A percentile compares a stretch with the other conserved stretches of the same genome.
phyloP scores from a whole-genome alignment of 2,113 vertebrate species.

The Aegotheles bennettii region DNA sequence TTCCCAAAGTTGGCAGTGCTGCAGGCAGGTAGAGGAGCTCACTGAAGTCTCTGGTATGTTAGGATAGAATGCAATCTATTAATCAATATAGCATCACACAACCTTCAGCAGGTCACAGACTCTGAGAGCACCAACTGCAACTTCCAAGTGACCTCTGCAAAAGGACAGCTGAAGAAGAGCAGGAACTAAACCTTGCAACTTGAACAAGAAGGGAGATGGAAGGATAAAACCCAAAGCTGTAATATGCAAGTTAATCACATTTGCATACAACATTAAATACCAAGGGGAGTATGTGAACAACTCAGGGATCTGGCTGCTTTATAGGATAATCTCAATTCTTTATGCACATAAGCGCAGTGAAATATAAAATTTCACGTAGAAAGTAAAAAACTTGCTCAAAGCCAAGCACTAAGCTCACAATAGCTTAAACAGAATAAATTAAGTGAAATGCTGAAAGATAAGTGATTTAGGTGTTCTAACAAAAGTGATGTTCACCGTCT shows the following conservation, averaged over 20 bases:
- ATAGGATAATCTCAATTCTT: background rate
- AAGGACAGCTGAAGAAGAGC: background rate
- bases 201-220: background rate
- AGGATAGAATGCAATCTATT: background rate
- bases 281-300: background rate
- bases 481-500: background rate
- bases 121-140: background rate
- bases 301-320: background rate
- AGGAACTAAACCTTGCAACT: background rate
- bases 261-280: background rate
- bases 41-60: fast-evolving
- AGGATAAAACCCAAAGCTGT: background rate
- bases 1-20: background rate
- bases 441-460: background rate
- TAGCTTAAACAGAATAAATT: background rate
- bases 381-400: background rate
- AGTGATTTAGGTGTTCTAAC: background rate
- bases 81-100: background rate
- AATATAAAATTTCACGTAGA: background rate
- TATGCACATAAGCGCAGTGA: background rate
- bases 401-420: background rate
- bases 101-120: background rate
- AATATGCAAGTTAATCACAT: background rate
- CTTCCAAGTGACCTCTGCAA: background rate
- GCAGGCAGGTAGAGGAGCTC: background rate